Evolutionary conservation across 2,797 vertebrate genomes (phyloP).

Genomic region (Moxostoma hubbsi): DNA sequence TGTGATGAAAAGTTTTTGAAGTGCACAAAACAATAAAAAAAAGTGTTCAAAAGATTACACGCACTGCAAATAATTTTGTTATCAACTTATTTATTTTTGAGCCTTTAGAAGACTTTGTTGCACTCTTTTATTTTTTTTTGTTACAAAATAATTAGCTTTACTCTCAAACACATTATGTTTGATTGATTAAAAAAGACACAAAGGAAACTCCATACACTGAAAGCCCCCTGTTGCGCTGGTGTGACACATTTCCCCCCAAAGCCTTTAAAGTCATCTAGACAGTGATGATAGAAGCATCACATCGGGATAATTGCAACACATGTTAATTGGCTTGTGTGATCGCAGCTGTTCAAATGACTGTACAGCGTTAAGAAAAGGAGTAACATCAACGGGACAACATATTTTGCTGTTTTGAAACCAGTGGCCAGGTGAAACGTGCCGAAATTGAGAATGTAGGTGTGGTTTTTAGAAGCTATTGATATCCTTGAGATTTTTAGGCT

Average conservation of each 20-base stretch:
- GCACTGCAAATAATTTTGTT: no score
- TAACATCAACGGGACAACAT: constrained; percentile 7
- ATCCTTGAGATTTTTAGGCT: constrained; percentile 11
- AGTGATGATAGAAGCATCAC: constrained; percentile 36
- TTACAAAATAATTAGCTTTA: no score
- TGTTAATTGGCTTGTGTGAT: constrained; percentile 44
- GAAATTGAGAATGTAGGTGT: constrained; percentile 18
- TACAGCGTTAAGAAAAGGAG: background rate
- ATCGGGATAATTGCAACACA: constrained; percentile 20
- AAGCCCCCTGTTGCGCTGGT: constrained; percentile 48
- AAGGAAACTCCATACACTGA: no score
- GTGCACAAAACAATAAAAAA: no score
- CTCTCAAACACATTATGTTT: no score
- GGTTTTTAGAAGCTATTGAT: constrained; percentile 19
- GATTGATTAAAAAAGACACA: no score
- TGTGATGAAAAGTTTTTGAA: no score
- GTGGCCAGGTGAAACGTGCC: background rate
- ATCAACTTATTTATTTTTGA: no score
- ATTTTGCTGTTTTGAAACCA: constrained; percentile 1
- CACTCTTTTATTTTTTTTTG: no score
- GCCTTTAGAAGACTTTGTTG: no score
- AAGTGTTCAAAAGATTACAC: no score
- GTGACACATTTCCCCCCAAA: constrained; percentile 42
- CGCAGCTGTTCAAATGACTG: constrained; percentile 19
- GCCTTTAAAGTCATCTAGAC: constrained; percentile 25